These are phyloP conservation scores for Hypomecis punctinalis DNA, from an alignment of 2,888 invertebrate genomes.

Conservation along the genomic window DNA sequence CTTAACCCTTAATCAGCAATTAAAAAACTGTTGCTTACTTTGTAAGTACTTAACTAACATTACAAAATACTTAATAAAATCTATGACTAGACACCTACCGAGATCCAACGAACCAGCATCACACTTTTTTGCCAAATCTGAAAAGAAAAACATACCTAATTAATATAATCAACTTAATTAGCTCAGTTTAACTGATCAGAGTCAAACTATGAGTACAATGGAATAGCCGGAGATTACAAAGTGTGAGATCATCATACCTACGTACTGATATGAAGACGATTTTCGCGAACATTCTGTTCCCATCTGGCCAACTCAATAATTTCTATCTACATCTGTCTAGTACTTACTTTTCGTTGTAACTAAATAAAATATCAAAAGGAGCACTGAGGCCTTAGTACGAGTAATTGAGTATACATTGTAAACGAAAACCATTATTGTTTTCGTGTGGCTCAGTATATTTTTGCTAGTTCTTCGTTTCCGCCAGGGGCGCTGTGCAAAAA, in stretches of 20 bases:
- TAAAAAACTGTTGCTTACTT: neutral
- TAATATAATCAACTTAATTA: neutral
- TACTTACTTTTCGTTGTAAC: too few relatives aligned
- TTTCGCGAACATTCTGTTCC: conserved; percentile 4
- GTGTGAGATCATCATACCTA: neutral
- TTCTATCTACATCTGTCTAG: too few relatives aligned
- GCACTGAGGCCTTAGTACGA: too few relatives aligned
- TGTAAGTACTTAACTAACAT: neutral
- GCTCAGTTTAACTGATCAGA: neutral
- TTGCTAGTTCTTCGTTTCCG: too few relatives aligned
- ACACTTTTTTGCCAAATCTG: conserved; percentile 28
- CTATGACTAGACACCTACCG: neutral
- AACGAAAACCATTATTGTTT: too few relatives aligned
- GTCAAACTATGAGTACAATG: neutral
- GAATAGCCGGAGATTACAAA: neutral
- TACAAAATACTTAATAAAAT: too few relatives aligned
- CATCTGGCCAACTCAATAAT: too few relatives aligned
- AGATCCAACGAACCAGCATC: neutral
- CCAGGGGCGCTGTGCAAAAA: too few relatives aligned
- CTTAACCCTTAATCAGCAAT: neutral
- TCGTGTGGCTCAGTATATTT: too few relatives aligned
- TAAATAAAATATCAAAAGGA: too few relatives aligned
- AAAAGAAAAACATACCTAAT: conserved; percentile 7
- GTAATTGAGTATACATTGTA: too few relatives aligned
- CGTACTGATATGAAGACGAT: conserved; percentile 4